Evolutionary conservation across 1,140 invertebrate genomes (phyloP), one percentile per base, ranked within the genome.

Genomic region (Hormaphis cornu): DNA sequence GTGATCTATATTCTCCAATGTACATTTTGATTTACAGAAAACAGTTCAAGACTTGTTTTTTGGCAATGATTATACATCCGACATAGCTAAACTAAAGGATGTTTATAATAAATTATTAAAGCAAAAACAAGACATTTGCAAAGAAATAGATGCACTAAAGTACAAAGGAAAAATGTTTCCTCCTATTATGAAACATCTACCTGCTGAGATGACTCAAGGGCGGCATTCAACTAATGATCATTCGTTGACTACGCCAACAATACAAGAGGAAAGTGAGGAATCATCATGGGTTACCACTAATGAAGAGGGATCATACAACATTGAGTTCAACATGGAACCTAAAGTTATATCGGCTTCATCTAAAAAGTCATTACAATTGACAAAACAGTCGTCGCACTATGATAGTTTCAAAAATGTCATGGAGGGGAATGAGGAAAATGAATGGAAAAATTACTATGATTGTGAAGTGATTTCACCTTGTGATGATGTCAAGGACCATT

Each of bases 111-210:
- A 8, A 12, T 50, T 66, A 33, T 16, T 18, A 16, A 48, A 44
- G 1, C 18, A 16, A 5, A 66, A 66, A 50, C n/a, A 33, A 22
- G 28, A 50, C 4, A 46, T 66, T 10, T 33, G 1, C 18, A 20
- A 24, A 9, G 46, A 66, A 16, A 66, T 66, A 35, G 2, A 37
- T 20, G n/a, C 28, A 16, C 22, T 50, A 9, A 66, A 66, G 20
- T 50, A 33, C 20, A 66, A 66, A 30, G 61, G 61, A 0, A 50
- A 66, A 48, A 66, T 66, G 61, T 66, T 66, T 16, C 61, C 61
- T 20, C 44, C 44, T 0, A 50, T 66, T 8, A 6, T 33, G 6
- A 63, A 48, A 48, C 42, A 10, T 18, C 24, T 26, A 3, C 8
- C 7, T 2, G 30, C 35, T 14, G 44, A 61, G 3, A 10, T 22